Percentiles rank a stretch among this genome's conserved stretches.
These are phyloP conservation scores for Peromyscus melanophrys DNA, from an alignment of 2,797 vertebrate species.

Conservation along the genomic window DNA sequence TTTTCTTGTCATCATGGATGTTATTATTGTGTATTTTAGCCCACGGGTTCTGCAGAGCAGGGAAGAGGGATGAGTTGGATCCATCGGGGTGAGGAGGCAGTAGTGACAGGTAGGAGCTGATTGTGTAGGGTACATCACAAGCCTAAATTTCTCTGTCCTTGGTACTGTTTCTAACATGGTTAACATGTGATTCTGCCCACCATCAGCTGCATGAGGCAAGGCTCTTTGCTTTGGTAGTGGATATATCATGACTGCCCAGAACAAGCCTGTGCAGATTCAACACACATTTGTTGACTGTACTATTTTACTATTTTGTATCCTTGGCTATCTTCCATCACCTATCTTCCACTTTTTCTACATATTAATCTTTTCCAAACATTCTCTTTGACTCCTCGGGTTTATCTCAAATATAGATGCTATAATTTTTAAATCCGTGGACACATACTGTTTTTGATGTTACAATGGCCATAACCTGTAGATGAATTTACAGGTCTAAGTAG, in stretches of 20 bases:
- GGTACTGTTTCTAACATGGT: fast-evolving
- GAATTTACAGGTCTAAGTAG: neutral
- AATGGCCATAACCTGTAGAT: neutral
- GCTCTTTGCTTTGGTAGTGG: neutral
- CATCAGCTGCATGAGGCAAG: fast-evolving
- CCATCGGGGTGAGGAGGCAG: neutral
- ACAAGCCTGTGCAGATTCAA: fast-evolving
- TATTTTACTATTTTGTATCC: neutral
- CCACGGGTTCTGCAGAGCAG: neutral
- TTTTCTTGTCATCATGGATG: neutral
- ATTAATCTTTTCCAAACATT: neutral
- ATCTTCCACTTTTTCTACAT: neutral
- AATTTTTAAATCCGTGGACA: neutral
- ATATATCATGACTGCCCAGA: fast-evolving
- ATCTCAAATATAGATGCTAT: neutral
- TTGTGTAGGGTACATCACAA: fast-evolving
- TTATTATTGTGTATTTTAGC: neutral
- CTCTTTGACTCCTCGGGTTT: neutral
- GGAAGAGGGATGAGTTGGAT: neutral
- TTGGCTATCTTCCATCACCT: neutral
- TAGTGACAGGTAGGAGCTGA: too few relatives aligned
- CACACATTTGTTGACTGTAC: neutral
- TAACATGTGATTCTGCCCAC: fast-evolving
- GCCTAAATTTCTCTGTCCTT: fast-evolving
- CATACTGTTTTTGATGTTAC: neutral